Evolutionary conservation across 2,888 invertebrate species (phyloP).

Genomic region (Lymantria monacha): DNA sequence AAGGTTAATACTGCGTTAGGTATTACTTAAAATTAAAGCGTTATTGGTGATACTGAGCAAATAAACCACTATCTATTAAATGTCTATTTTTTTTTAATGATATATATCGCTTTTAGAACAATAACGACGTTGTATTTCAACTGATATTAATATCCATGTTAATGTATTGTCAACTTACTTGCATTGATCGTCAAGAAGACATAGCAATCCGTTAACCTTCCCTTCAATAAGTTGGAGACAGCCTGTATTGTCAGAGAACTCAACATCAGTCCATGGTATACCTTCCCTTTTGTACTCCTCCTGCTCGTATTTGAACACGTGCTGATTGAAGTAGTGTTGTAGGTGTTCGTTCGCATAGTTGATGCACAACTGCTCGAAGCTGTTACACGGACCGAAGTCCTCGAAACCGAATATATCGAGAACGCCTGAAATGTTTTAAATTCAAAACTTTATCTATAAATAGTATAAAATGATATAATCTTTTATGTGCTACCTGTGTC

Average conservation of each 20-base stretch:
- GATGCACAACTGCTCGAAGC: constrained; percentile 98
- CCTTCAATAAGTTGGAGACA: constrained; percentile 96
- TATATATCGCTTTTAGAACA: too few species aligned
- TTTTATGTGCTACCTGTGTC: too few species aligned
- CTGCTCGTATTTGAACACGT: constrained; percentile 98
- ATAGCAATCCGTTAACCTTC: constrained; percentile 93
- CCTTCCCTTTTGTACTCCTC: constrained; percentile 97
- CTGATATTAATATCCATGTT: neutral
- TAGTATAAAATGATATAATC: neutral
- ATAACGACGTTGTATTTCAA: too few species aligned
- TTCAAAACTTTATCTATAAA: neutral
- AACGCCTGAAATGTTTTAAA: constrained; percentile 84
- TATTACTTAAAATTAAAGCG: too few species aligned
- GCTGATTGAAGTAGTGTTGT: constrained; percentile 98
- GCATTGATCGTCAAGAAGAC: constrained; percentile 97
- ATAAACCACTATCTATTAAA: too few species aligned
- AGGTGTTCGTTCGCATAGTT: constrained; percentile 99
- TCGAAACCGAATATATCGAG: constrained; percentile 98
- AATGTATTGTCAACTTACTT: constrained; percentile 84
- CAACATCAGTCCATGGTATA: constrained; percentile 97
- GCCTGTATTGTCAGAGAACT: constrained; percentile 97
- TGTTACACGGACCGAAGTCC: constrained; percentile 94
- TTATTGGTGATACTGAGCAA: too few species aligned
- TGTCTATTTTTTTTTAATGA: too few species aligned
- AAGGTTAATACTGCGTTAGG: too few species aligned